Percentiles rank a stretch among this genome's conserved stretches.
phyloP scores from a whole-genome alignment of 1,140 invertebrate species.

The Cherax quadricarinatus region DNA sequence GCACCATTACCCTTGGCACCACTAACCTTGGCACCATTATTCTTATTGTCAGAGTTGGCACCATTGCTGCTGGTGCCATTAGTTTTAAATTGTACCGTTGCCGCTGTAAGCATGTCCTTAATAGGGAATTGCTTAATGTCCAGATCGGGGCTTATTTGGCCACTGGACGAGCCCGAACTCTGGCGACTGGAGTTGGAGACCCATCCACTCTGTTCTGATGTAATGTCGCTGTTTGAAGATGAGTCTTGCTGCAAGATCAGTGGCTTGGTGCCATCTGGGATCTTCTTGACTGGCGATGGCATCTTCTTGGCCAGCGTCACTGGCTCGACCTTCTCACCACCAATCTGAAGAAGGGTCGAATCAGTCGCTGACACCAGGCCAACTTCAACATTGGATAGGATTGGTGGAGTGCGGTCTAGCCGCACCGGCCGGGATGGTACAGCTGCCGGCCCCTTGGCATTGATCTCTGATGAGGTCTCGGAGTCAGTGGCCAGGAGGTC shows the following conservation, averaged over 20 bases:
- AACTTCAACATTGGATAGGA: conserved; percentile 76
- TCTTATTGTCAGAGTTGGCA: conserved; percentile 49
- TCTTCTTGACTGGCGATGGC: conserved; percentile 71
- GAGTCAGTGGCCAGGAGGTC: conserved; percentile 71
- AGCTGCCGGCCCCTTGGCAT: conserved; percentile 73
- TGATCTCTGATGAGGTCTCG: conserved; percentile 70
- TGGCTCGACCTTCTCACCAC: conserved; percentile 57
- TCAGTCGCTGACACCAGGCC: conserved; percentile 76
- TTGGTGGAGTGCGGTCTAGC: conserved; percentile 75
- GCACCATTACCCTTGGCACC: conserved; percentile 43
- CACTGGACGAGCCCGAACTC: conserved; percentile 76
- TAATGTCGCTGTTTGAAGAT: conserved; percentile 76
- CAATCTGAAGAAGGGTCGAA: conserved; percentile 75
- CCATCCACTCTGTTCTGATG: conserved; percentile 78
- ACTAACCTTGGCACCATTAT: conserved; percentile 37
- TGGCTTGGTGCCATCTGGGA: conserved; percentile 64
- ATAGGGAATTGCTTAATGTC: conserved; percentile 71
- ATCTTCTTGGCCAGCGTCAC: conserved; percentile 54
- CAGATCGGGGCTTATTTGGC: conserved; percentile 74
- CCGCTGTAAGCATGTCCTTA: conserved; percentile 68
- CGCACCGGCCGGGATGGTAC: conserved; percentile 59
- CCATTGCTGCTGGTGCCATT: conserved; percentile 58
- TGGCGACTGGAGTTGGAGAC: conserved; percentile 77
- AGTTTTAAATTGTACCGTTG: conserved; percentile 59
- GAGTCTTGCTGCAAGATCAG: conserved; percentile 70